These are phyloP conservation scores for Drosophila miranda DNA, from an alignment of 1,140 invertebrate species.

Conservation along the genomic window DNA sequence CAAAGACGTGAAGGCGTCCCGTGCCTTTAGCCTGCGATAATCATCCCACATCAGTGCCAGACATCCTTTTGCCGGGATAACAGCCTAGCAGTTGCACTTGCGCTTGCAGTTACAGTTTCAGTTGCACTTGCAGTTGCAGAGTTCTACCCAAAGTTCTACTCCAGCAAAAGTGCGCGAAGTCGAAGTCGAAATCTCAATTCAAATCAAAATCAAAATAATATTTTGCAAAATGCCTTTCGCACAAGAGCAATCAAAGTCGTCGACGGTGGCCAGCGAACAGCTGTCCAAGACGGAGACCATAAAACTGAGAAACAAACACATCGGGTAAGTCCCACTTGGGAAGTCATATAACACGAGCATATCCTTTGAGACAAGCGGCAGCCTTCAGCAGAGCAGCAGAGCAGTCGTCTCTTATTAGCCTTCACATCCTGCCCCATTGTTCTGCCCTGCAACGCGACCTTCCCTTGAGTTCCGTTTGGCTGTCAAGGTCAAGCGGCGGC, in stretches of 20 bases:
- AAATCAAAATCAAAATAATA: background rate
- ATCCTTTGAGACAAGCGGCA: conserved; percentile 1
- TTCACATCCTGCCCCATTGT: no score
- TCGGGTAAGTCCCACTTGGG: conserved; percentile 87
- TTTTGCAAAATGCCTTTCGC: conserved; percentile 69
- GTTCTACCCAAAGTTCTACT: no score
- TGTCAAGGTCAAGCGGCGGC: conserved; percentile 70
- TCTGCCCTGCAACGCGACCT: conserved; percentile 38
- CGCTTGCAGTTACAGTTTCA: no score
- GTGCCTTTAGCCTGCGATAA: no score
- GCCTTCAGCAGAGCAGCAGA: background rate
- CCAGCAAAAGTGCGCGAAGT: no score
- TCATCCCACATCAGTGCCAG: no score
- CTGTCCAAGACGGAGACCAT: conserved; percentile 91
- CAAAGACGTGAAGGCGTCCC: background rate
- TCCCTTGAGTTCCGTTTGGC: conserved; percentile 48
- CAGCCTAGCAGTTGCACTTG: no score
- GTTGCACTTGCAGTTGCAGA: no score
- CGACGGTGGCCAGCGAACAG: conserved; percentile 84
- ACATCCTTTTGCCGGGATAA: no score
- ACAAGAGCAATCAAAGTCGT: conserved; percentile 65
- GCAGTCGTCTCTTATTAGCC: conserved; percentile 21
- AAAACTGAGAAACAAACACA: conserved; percentile 88
- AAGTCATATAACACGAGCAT: background rate
- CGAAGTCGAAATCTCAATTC: no score